These are phyloP conservation scores for Saturnia pavonia DNA, from an alignment of 2,888 invertebrate genomes.

Conservation along the genomic window DNA sequence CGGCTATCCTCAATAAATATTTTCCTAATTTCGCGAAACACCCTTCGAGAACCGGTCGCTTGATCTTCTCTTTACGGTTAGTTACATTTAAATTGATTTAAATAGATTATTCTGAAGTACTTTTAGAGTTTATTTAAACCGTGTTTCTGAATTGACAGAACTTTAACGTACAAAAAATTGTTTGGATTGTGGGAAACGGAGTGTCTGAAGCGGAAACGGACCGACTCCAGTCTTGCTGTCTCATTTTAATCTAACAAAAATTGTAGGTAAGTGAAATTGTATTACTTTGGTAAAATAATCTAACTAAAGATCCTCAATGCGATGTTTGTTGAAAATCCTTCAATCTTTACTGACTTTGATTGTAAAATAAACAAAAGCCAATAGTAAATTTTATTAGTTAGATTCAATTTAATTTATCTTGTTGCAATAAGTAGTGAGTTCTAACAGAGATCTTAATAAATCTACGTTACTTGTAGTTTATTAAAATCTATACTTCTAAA, in stretches of 20 bases:
- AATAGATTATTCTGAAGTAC: constrained; percentile 32
- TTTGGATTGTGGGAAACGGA: constrained; percentile 65
- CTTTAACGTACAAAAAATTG: constrained; percentile 63
- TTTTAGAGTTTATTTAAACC: constrained; percentile 31
- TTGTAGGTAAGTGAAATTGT: constrained; percentile 61
- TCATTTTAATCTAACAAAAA: constrained; percentile 73
- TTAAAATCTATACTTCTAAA: no score
- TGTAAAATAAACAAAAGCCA: constrained; percentile 38
- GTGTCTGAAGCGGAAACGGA: constrained; percentile 56
- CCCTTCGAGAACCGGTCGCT: constrained; percentile 39
- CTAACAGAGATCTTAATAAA: neutral
- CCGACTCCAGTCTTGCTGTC: constrained; percentile 54
- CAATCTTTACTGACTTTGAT: constrained; percentile 44
- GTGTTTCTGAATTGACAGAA: constrained; percentile 32
- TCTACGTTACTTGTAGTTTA: no score
- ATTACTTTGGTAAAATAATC: constrained; percentile 63
- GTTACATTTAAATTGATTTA: constrained; percentile 41
- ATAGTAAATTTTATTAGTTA: constrained; percentile 30
- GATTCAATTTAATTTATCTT: constrained; percentile 33
- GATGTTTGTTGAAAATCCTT: constrained; percentile 46
- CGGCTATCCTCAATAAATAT: constrained; percentile 50
- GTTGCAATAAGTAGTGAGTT: constrained; percentile 21
- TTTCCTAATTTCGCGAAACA: constrained; percentile 47
- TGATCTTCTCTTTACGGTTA: constrained; percentile 39
- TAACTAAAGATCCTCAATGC: constrained; percentile 43